Evolutionary conservation across 2,113 vertebrate genomes (phyloP), one percentile per base, ranked within the genome.

Genomic region (Grus americana): DNA sequence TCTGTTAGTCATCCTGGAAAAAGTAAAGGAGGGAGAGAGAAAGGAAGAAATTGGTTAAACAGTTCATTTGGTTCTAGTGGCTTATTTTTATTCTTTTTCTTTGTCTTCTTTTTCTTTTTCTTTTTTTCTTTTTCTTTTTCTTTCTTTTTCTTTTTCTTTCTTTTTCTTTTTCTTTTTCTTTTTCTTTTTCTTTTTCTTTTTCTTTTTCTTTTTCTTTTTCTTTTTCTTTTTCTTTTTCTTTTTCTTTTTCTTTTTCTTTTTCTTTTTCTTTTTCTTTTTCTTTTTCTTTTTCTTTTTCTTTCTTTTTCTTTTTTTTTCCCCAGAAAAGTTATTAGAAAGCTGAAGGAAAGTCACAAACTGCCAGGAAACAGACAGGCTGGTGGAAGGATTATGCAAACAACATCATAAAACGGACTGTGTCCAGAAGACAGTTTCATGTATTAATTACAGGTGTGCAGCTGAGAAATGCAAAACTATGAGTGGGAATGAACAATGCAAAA

Each of bases 261-360:
- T 38, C 36, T 38, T 38, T 38, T 38, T 38, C 36, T 9, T 38
- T 27, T 9, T 23, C 3, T n/a, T 27, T 9, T 34, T 26, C n/a
- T 36, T 12, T 50, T 38, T 38, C 38, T 38, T 38, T 38, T 38
- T 38, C 38, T 38, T 38, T 38, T 38, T 38, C 38, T 27, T 9
- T 23, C 3, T n/a, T 27, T 9, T 34, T 26, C n/a, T 36, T 12
- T 50, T 47, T 78, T 82, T 70, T 87, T 89, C 71, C 24, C 75
- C 71, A 71, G 78, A n/a, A 80, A 92, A 88, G 10, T 55, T 87
- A 87, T 97, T 93, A 97, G 84, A 82, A 96, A 22, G 27, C 74
- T 94, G 93, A 96, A 95, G 70, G 50, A 93, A 97, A 97, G 66
- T 94, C 93, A 96, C 78, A 96, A 59, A 75, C 88, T 97, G 88